Conservation (phyloP, 2,797 vertebrate species). For the Gambusia yucatana region DNA sequence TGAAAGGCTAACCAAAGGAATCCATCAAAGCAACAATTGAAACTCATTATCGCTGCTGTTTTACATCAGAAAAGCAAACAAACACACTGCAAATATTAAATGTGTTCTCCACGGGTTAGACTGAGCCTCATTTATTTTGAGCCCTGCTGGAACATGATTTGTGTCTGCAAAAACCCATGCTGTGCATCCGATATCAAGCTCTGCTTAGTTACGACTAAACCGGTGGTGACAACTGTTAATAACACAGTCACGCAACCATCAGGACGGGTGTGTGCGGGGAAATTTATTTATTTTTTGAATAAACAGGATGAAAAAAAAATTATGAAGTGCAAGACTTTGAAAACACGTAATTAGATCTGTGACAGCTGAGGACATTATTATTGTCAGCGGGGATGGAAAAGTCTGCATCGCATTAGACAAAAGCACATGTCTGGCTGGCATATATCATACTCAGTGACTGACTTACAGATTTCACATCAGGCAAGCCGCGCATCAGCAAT, state of each 20-base stretch:
- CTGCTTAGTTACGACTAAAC: slow-evolving; percentile 69
- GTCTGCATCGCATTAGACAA: slow-evolving; percentile 53
- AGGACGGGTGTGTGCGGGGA: neutral
- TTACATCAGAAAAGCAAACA: slow-evolving; percentile 67
- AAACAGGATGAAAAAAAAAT: slow-evolving; percentile 35
- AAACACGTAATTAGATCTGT: slow-evolving; percentile 75
- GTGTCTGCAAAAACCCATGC: slow-evolving; percentile 61
- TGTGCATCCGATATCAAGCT: slow-evolving; percentile 66
- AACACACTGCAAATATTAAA: slow-evolving; percentile 64
- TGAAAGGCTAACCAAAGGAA: slow-evolving; percentile 50
- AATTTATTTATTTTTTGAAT: neutral
- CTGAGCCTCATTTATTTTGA: slow-evolving; percentile 72
- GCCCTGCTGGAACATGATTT: slow-evolving; percentile 72
- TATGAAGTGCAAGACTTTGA: slow-evolving; percentile 61
- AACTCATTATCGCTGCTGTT: slow-evolving; percentile 72
- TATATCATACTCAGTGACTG: slow-evolving; percentile 40
- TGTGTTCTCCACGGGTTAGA: slow-evolving; percentile 60
- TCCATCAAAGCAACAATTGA: slow-evolving; percentile 57
- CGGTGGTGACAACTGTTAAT: slow-evolving; percentile 66
- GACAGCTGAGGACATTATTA: slow-evolving; percentile 68
- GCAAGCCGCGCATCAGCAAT: slow-evolving; percentile 23
- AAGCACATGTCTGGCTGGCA: slow-evolving; percentile 47
- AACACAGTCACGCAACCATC: slow-evolving; percentile 45
- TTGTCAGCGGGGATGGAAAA: slow-evolving; percentile 66
- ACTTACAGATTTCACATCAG: slow-evolving; percentile 37